Percentiles rank a stretch among this genome's conserved stretches.
phyloP scores from a whole-genome alignment of 2,113 vertebrate genomes.

The Limnothrissa miodon region DNA sequence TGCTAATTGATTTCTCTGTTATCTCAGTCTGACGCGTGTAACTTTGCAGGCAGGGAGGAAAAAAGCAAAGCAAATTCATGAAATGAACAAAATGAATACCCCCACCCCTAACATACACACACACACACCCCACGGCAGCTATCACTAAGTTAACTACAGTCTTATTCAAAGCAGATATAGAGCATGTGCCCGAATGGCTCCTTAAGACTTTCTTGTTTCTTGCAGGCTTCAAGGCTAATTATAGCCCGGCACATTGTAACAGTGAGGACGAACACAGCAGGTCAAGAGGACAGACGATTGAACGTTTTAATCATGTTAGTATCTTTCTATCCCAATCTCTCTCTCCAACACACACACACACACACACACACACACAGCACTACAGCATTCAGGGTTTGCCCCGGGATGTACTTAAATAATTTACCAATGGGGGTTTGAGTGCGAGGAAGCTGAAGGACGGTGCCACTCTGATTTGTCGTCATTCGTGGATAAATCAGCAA shows the following conservation, averaged over 20 bases:
- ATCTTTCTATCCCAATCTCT: too few relatives aligned
- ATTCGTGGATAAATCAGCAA: slow-evolving; percentile 26
- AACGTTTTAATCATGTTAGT: slow-evolving; percentile 28
- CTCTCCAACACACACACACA: not conserved
- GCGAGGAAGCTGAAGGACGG: slow-evolving; percentile 19
- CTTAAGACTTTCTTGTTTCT: slow-evolving; percentile 45
- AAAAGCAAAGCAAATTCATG: not conserved
- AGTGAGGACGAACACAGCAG: slow-evolving; percentile 6
- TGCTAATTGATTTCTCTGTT: slow-evolving; percentile 24
- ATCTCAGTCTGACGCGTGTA: not conserved
- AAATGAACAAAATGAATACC: not conserved
- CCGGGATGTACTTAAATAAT: slow-evolving; percentile 47
- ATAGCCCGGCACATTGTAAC: not conserved
- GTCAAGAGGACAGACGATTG: not conserved
- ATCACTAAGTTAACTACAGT: too few relatives aligned
- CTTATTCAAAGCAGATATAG: not conserved
- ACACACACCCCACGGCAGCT: too few relatives aligned
- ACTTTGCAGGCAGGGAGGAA: not conserved
- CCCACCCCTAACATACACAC: too few relatives aligned
- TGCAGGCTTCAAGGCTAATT: not conserved
- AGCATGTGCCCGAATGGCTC: slow-evolving; percentile 35
- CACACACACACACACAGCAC: not conserved
- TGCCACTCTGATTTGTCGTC: slow-evolving; percentile 41
- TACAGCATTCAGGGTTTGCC: slow-evolving; percentile 1
- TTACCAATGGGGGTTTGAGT: slow-evolving; percentile 27